A percentile compares a stretch with the other conserved stretches of the same genome.
These are phyloP conservation scores for Brachionus rotundiformis DNA, from an alignment of 1,140 invertebrate species.

Conservation along the genomic window DNA sequence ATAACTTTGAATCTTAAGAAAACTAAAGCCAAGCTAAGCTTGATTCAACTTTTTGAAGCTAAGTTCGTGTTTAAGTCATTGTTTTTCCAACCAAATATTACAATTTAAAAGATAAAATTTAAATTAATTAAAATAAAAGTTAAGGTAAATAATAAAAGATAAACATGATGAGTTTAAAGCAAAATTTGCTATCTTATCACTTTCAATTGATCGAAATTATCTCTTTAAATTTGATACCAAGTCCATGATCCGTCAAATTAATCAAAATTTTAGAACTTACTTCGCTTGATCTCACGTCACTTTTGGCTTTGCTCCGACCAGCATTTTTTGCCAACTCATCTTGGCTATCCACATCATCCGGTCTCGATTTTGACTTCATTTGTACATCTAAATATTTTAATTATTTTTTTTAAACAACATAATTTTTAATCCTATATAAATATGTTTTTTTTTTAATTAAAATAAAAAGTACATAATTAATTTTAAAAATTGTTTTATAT, in stretches of 20 bases:
- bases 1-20: slow-evolving; percentile 19
- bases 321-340: not conserved
- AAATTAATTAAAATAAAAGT: slow-evolving; percentile 20
- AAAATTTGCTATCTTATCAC: not conserved
- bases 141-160: slow-evolving; percentile 26
- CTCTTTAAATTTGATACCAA: slow-evolving; percentile 25
- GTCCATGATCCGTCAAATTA: slow-evolving; percentile 34
- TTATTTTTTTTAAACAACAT: no score
- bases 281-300: slow-evolving; percentile 16
- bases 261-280: not conserved
- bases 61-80: slow-evolving; percentile 42
- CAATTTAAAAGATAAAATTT: not conserved
- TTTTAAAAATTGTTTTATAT: no score
- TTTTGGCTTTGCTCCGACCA: not conserved
- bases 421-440: no score
- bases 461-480: no score
- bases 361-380: not conserved
- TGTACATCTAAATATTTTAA: not conserved
- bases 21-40: slow-evolving; percentile 12
- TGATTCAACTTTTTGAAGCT: not conserved
- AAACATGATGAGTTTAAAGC: no score
- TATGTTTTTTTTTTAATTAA: no score
- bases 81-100: not conserved
- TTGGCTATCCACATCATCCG: not conserved
- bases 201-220: slow-evolving; percentile 34